Conservation (phyloP, 2,797 vertebrate genomes). For the Etheostoma nigrum region DNA sequence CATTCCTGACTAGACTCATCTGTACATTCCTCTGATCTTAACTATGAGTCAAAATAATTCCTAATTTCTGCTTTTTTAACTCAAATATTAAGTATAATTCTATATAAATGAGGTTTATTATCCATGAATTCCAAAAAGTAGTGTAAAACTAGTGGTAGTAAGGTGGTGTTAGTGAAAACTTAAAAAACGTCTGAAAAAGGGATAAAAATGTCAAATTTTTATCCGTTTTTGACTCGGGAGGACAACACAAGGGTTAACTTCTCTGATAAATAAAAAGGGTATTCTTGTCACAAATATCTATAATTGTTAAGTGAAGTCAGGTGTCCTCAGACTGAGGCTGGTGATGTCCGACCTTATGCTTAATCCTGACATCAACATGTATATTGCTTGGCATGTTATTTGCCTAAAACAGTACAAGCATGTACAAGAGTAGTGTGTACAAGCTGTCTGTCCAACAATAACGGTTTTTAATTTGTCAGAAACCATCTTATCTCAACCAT, state of each 20-base stretch:
- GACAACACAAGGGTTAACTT: neutral
- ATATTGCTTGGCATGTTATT: neutral
- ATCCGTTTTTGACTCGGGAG: no score
- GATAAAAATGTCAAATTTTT: no score
- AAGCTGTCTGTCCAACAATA: constrained; percentile 8
- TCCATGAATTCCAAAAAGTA: no score
- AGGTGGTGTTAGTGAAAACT: no score
- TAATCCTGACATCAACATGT: constrained; percentile 18
- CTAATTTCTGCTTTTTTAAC: no score
- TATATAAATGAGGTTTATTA: no score
- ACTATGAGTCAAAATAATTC: no score
- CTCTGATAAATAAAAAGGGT: constrained; percentile 25
- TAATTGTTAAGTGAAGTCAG: constrained; percentile 1
- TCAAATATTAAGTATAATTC: no score
- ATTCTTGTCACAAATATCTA: constrained; percentile 31
- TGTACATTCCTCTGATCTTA: no score
- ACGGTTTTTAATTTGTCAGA: constrained; percentile 10
- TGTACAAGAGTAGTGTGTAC: neutral
- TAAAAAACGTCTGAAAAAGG: no score
- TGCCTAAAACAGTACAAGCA: neutral
- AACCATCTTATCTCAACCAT: constrained; percentile 6
- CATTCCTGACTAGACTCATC: no score
- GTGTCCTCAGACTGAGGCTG: constrained; percentile 18
- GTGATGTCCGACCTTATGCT: constrained; percentile 21
- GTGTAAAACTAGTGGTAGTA: no score